Conservation (phyloP, 1,140 invertebrate genomes). For the Physella acuta region DNA sequence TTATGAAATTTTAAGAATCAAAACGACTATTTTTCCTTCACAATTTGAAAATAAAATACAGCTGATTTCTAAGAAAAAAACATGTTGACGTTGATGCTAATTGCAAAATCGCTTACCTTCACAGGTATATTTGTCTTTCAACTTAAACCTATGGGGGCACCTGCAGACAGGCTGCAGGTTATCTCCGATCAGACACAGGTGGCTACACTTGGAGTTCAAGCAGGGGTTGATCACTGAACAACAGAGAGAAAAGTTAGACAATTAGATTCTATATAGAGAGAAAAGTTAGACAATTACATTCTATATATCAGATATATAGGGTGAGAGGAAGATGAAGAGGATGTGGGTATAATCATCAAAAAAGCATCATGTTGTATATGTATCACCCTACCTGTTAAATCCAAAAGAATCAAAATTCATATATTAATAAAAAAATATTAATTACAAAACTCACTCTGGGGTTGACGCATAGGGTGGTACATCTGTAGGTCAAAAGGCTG, state of each 20-base stretch:
- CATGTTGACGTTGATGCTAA: too few species aligned
- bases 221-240: slow-evolving; percentile 64
- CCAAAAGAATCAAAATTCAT: too few species aligned
- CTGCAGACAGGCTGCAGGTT: slow-evolving; percentile 67
- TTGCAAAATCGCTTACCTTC: slow-evolving; percentile 63
- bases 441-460: slow-evolving; percentile 61
- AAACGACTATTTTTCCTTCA: too few species aligned
- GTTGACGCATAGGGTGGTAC: slow-evolving; percentile 77
- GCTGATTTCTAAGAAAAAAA: too few species aligned
- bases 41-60: too few species aligned
- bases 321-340: neutral
- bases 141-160: slow-evolving; percentile 78
- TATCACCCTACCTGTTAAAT: too few species aligned
- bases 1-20: too few species aligned
- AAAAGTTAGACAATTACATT: too few species aligned
- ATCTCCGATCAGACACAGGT: slow-evolving; percentile 67
- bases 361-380: neutral
- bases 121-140: slow-evolving; percentile 69
- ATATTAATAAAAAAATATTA: too few species aligned
- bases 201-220: slow-evolving; percentile 69
- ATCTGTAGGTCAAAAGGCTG: slow-evolving; percentile 86
- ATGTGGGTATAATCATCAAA: neutral
- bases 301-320: too few species aligned
- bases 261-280: too few species aligned
- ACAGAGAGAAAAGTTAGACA: slow-evolving; percentile 8